A percentile compares a stretch with the other conserved stretches of the same genome.
phyloP scores from a whole-genome alignment of 2,797 vertebrate species.

The Galago senegalensis region DNA sequence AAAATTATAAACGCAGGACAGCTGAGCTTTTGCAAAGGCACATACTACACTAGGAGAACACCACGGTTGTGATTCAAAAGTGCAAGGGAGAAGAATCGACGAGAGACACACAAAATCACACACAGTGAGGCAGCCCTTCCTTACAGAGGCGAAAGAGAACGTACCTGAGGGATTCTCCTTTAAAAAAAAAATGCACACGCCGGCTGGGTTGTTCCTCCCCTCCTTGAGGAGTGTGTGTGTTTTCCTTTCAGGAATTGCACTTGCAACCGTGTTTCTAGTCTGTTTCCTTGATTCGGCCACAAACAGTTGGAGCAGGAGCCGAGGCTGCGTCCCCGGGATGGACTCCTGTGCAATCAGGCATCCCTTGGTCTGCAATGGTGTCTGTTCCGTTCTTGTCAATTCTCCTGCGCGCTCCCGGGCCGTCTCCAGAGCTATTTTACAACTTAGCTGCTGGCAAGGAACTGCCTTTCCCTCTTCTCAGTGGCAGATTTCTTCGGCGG shows the following conservation, averaged over 20 bases:
- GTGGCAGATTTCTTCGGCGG: constrained; percentile 81
- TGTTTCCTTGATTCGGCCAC: constrained; percentile 83
- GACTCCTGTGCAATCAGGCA: constrained; percentile 90
- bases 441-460: constrained; percentile 86
- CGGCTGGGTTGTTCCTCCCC: constrained; percentile 84
- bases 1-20: constrained; percentile 59
- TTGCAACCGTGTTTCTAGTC: constrained; percentile 82
- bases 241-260: constrained; percentile 79
- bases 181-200: constrained; percentile 86
- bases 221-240: constrained; percentile 69
- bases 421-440: constrained; percentile 82
- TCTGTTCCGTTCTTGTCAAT: constrained; percentile 88
- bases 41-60: constrained; percentile 74
- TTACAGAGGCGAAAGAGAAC: constrained; percentile 80
- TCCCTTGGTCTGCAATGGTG: constrained; percentile 86
- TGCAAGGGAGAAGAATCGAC: constrained; percentile 82
- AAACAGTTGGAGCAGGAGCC: constrained; percentile 86
- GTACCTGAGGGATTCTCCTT: constrained; percentile 90
- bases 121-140: constrained; percentile 61
- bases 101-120: constrained; percentile 72
- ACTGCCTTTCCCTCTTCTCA: constrained; percentile 81
- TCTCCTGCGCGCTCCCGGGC: constrained; percentile 87
- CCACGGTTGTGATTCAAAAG: constrained; percentile 51
- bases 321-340: constrained; percentile 91
- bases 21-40: constrained; percentile 77